These are phyloP conservation scores for Plebejus argus DNA, from an alignment of 2,888 invertebrate species.

Conservation along the genomic window DNA sequence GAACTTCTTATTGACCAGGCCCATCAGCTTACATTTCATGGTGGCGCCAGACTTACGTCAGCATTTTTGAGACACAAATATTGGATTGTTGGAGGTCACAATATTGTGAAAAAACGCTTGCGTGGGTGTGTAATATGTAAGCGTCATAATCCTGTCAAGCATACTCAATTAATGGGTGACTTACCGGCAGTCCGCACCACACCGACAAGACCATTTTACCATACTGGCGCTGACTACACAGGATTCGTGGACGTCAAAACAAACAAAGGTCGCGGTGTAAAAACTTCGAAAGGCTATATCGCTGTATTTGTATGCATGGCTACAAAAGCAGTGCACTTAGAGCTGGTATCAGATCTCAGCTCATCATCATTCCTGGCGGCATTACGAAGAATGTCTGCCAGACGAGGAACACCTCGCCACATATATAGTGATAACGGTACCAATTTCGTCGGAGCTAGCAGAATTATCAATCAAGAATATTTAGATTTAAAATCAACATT, in stretches of 20 bases:
- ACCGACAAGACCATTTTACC: slow-evolving; percentile 37
- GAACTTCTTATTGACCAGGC: background rate
- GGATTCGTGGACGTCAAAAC: slow-evolving; percentile 31
- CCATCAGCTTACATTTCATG: background rate
- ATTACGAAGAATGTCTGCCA: slow-evolving; percentile 28
- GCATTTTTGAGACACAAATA: slow-evolving; percentile 10
- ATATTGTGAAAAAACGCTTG: slow-evolving; percentile 13
- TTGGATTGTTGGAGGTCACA: slow-evolving; percentile 29
- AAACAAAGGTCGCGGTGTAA: slow-evolving; percentile 32
- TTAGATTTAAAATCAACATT: background rate
- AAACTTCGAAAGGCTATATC: slow-evolving; percentile 32
- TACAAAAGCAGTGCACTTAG: slow-evolving; percentile 34
- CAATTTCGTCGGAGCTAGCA: too few relatives aligned
- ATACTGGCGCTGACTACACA: slow-evolving; percentile 42
- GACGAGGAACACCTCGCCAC: slow-evolving; percentile 13
- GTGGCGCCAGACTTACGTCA: background rate
- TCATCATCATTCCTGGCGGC: slow-evolving; percentile 33
- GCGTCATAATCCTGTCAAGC: background rate
- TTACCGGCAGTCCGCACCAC: slow-evolving; percentile 31
- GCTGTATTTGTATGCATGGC: slow-evolving; percentile 33
- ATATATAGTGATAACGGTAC: slow-evolving; percentile 27
- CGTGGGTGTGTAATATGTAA: slow-evolving; percentile 24
- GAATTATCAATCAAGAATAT: too few relatives aligned
- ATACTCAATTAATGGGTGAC: slow-evolving; percentile 33
- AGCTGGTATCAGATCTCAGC: slow-evolving; percentile 32